phyloP scores from a whole-genome alignment of 64 coral and sea anemone species.

The Stichodactyla mertensii region DNA sequence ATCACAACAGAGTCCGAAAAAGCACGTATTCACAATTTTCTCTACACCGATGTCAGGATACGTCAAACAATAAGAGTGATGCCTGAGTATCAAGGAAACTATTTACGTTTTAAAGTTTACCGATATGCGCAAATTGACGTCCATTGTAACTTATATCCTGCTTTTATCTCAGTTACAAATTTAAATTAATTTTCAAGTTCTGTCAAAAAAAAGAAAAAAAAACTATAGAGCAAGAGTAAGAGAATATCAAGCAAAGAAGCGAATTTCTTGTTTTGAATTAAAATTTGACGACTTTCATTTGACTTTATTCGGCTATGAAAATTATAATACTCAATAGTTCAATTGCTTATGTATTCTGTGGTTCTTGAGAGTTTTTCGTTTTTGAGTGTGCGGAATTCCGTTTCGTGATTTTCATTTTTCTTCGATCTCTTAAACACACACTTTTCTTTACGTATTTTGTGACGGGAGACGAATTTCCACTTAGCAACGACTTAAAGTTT shows the following conservation, averaged over 20 bases:
- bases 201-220: no score
- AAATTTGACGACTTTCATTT: neutral
- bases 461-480: neutral
- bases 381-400: neutral
- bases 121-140: no score
- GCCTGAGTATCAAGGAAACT: no score
- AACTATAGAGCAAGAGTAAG: neutral
- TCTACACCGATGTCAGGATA: no score
- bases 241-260: neutral
- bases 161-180: no score
- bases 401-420: neutral
- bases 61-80: no score
- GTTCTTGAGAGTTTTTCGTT: neutral
- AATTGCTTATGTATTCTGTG: neutral
- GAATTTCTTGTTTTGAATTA: neutral
- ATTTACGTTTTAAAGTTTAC: no score
- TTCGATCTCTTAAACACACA: no score
- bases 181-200: no score
- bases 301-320: neutral
- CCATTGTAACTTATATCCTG: no score
- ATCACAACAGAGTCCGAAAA: no score
- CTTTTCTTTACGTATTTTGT: neutral
- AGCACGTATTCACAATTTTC: no score
- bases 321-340: neutral
- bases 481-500: neutral